Percentiles rank a stretch among this genome's conserved stretches.
These are phyloP conservation scores for Poeciliopsis retropinna DNA, from an alignment of 2,113 vertebrate genomes.

Conservation along the genomic window DNA sequence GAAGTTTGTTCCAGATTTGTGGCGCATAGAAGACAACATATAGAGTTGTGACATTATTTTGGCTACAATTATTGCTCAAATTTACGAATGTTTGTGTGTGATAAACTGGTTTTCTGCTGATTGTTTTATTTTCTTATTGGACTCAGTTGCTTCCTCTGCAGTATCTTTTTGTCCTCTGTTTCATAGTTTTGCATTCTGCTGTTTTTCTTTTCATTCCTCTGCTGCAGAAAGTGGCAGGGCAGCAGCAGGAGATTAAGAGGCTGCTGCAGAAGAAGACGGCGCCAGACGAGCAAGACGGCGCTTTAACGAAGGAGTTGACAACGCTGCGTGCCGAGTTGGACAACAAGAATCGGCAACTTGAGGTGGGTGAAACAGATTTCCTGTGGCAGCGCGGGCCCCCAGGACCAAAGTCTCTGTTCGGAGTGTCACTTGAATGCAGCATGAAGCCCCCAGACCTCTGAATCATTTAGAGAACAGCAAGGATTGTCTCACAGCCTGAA, in stretches of 20 bases:
- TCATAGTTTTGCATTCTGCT: fast-evolving
- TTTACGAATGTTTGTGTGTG: neutral
- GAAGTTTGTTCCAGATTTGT: no score
- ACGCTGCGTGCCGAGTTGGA: conserved; percentile 85
- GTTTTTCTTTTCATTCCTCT: conserved; percentile 13
- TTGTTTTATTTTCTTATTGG: neutral
- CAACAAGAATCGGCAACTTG: conserved; percentile 87
- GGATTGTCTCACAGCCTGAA: conserved; percentile 20
- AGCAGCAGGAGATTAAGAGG: conserved; percentile 86
- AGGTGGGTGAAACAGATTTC: conserved; percentile 85
- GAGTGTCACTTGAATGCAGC: conserved; percentile 83
- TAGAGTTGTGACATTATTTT: no score
- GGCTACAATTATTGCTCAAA: neutral
- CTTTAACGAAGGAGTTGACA: conserved; percentile 83
- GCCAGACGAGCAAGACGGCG: conserved; percentile 84
- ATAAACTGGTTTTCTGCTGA: neutral
- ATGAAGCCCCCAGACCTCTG: conserved; percentile 79
- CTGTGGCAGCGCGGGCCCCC: conserved; percentile 73
- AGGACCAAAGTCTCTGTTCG: conserved; percentile 76
- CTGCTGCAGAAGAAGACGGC: conserved; percentile 78
- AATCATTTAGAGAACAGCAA: conserved; percentile 66
- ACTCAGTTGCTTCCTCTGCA: neutral
- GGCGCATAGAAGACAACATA: no score
- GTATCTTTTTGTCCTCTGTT: neutral
- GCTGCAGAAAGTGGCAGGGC: conserved; percentile 79